A percentile compares a stretch with the other conserved stretches of the same genome.
Evolutionary conservation across 2,888 invertebrate genomes (phyloP).

Genomic region (Nephrotoma guestfalica): DNA sequence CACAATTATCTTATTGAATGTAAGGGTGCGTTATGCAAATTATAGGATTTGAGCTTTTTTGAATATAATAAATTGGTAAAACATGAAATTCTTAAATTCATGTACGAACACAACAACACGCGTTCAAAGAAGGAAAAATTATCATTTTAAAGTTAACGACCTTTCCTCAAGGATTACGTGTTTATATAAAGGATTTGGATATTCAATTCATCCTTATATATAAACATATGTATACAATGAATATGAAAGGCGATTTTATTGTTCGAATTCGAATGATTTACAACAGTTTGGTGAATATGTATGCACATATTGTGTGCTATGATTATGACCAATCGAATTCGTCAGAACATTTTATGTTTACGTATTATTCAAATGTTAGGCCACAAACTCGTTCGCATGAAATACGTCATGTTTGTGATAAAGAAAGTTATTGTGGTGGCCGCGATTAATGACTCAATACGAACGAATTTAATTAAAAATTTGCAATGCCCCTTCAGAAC

Average conservation of each 20-base stretch:
- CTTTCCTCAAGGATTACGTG: not conserved
- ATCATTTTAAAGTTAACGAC: not conserved
- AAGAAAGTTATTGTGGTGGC: not conserved
- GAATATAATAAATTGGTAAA: not conserved
- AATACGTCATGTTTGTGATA: not conserved
- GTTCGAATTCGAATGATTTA: not conserved
- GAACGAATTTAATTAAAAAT: not conserved
- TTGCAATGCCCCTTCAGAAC: not conserved
- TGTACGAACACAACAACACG: not conserved
- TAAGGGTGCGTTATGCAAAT: not conserved
- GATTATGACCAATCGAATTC: not conserved
- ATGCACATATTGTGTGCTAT: too few species aligned
- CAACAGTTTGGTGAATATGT: not conserved
- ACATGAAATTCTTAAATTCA: not conserved
- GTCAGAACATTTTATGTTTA: not conserved
- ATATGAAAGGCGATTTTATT: not conserved
- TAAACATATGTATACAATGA: not conserved
- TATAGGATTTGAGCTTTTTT: not conserved
- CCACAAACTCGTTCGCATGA: not conserved
- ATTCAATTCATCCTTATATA: too few species aligned
- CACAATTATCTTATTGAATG: not conserved
- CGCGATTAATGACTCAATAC: not conserved
- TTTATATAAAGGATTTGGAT: not conserved
- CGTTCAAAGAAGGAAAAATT: not conserved
- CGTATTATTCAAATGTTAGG: not conserved